Evolutionary conservation across 2,888 invertebrate genomes (phyloP), one percentile per base, ranked within the genome.

Genomic region (Chymomyza amoena): DNA sequence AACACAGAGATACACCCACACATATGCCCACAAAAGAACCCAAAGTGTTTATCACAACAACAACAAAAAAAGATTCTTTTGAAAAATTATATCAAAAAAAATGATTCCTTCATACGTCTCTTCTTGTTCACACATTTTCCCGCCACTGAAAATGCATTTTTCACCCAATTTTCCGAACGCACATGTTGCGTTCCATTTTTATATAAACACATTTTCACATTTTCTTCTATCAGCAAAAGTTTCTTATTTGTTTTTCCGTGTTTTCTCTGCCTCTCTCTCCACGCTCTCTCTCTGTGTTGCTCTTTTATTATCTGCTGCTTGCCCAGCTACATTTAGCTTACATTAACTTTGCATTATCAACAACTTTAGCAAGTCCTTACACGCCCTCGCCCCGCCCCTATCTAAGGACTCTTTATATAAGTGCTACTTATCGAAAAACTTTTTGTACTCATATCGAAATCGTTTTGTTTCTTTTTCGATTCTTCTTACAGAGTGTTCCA

Each of bases 381-480:
- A 9, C 7, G 6, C 32, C 32, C 6, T 7, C 7, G 9, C 32
- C 32, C 6, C 32, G 7, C 7, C 9, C 60, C 62, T 39, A n/a
- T 28, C 15, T 73, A 69, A 72, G 65, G 67, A 52, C 70, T 54
- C 66, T 28, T 28, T 52, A 51, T 70, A 63, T 73, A 69, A 69
- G 61, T 68, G 64, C 67, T 65, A 76, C 71, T 75, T 68, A 69
- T 63, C n/a, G n/a, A n/a, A 73, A 73, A 76, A 73, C 61, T 77
- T 75, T 70, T 67, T 74, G 79, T 85, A 45, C 80, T 83, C 73
- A 85, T 81, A 87, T 84, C 83, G 88, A 78, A 88, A 88, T 78
- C 88, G 78, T 81, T 88, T 84, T 72, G 86, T 78, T 86, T 87
- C 84, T 89, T 80, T 88, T 89, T 89, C 88, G 89, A 89, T 87